Evolutionary conservation across 2,113 vertebrate species (phyloP).

Genomic region (Himantopus leucocephalus): DNA sequence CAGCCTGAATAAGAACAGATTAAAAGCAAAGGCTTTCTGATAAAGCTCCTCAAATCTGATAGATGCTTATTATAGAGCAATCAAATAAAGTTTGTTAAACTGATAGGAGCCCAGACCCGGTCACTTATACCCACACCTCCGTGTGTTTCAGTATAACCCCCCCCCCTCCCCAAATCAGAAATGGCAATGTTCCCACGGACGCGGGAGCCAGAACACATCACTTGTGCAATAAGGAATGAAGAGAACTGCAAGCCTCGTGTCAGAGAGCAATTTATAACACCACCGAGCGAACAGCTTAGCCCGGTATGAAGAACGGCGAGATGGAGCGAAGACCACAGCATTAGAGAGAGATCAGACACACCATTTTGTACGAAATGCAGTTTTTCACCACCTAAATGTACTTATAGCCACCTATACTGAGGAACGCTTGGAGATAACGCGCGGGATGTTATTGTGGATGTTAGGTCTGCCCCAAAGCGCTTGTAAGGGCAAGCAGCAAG

Average conservation of each 20-base stretch:
- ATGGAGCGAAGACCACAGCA: rapidly evolving
- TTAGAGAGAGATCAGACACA: background rate
- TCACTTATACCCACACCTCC: background rate
- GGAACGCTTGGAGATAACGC: background rate
- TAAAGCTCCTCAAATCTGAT: background rate
- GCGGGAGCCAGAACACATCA: background rate
- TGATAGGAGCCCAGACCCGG: background rate
- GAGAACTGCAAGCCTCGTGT: background rate
- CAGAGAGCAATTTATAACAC: background rate
- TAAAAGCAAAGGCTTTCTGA: background rate
- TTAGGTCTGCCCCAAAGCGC: background rate
- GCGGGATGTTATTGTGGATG: rapidly evolving
- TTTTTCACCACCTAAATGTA: background rate
- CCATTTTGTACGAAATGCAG: background rate
- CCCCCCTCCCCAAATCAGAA: background rate
- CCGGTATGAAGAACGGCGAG: background rate
- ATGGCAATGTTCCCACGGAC: background rate
- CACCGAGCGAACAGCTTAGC: background rate
- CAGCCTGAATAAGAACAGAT: background rate
- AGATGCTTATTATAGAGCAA: background rate
- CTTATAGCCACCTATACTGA: background rate
- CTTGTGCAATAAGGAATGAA: background rate
- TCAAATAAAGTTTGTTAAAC: background rate
- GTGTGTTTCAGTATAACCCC: background rate
- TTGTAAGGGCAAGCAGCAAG: background rate